Conservation (phyloP, 1,140 invertebrate genomes). For the Polyergus mexicanus region DNA sequence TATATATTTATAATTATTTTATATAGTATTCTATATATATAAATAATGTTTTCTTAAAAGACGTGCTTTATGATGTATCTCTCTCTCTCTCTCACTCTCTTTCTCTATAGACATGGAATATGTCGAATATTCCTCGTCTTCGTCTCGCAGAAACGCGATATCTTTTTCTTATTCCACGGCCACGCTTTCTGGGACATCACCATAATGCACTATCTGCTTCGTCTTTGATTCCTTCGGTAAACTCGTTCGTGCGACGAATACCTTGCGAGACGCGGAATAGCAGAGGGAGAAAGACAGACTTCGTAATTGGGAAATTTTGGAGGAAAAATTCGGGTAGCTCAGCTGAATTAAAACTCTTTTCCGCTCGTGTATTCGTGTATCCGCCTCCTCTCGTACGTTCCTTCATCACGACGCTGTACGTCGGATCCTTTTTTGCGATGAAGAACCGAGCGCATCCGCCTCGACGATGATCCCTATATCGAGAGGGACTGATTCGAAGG, state of each 20-base stretch:
- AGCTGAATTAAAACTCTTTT: constrained; percentile 57
- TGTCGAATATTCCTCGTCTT: not conserved
- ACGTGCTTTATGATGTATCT: not conserved
- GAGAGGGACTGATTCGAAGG: constrained; percentile 45
- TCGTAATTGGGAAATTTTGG: constrained; percentile 56
- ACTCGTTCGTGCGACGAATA: constrained; percentile 60
- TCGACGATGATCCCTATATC: constrained; percentile 57
- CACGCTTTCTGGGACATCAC: constrained; percentile 23
- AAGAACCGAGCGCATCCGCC: constrained; percentile 40
- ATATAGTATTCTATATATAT: too few relatives aligned
- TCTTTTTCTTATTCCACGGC: constrained; percentile 44
- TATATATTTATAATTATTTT: not conserved
- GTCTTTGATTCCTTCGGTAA: constrained; percentile 67
- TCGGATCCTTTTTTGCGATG: constrained; percentile 27
- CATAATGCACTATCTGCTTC: constrained; percentile 61
- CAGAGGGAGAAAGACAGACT: not conserved
- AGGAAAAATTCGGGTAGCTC: constrained; percentile 30
- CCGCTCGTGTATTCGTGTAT: constrained; percentile 22
- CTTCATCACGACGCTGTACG: constrained; percentile 27
- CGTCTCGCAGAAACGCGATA: constrained; percentile 32
- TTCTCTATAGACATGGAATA: constrained; percentile 10
- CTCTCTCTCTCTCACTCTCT: not conserved
- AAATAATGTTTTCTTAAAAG: too few relatives aligned
- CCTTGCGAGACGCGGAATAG: constrained; percentile 12
- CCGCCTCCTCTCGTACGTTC: constrained; percentile 22